Conservation (phyloP, 2,113 vertebrate species). For the Spea multiplicata region DNA sequence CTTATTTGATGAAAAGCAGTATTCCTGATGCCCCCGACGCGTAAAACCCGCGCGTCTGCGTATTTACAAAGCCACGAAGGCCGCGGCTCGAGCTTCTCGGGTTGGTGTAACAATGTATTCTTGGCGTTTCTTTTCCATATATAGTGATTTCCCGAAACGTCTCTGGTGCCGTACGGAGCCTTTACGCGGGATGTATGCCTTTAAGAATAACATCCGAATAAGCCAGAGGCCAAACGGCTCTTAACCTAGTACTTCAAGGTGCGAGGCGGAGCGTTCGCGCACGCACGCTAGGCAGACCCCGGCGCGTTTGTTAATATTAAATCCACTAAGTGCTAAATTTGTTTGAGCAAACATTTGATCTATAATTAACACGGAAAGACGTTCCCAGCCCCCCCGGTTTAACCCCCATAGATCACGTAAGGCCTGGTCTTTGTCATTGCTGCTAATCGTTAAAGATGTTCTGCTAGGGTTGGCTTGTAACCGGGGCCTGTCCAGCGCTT, state of each 20-base stretch:
- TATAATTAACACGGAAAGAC: background rate
- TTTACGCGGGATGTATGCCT: conserved; percentile 37
- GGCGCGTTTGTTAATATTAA: background rate
- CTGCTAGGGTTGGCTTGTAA: background rate
- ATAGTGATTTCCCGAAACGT: conserved; percentile 17
- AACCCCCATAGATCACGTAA: background rate
- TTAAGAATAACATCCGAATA: conserved; percentile 31
- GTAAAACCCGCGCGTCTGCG: background rate
- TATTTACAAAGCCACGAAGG: background rate
- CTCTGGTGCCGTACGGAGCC: conserved; percentile 7
- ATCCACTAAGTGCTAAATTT: background rate
- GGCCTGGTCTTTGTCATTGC: background rate
- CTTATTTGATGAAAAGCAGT: too few relatives aligned
- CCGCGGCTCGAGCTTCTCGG: background rate
- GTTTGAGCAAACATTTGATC: background rate
- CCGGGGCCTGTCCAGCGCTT: background rate
- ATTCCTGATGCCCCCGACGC: too few relatives aligned
- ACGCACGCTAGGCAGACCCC: too few relatives aligned
- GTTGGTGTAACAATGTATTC: background rate
- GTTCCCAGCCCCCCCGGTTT: background rate
- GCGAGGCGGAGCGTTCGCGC: background rate
- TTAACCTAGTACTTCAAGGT: conserved; percentile 1
- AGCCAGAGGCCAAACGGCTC: conserved; percentile 26
- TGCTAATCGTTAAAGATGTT: background rate
- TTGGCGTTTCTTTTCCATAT: conserved; percentile 24